These are phyloP conservation scores for Bursaphelenchus okinawaensis DNA, from an alignment of 2,888 invertebrate species.

Conservation along the genomic window DNA sequence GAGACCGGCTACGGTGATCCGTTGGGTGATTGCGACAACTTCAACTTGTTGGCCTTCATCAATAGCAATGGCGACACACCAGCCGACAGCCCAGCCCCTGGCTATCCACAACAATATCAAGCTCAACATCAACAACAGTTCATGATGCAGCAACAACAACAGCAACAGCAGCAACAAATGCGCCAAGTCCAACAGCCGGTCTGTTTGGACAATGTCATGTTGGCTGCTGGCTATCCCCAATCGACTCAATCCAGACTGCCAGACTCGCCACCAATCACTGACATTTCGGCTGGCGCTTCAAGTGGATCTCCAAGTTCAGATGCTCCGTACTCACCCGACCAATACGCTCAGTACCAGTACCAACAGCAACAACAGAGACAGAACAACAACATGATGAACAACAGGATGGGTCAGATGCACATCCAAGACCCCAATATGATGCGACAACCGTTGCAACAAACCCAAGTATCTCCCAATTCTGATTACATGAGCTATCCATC, in stretches of 20 bases:
- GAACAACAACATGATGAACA: constrained; percentile 14
- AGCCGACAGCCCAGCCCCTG: constrained; percentile 19
- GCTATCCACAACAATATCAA: constrained; percentile 3
- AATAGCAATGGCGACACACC: constrained; percentile 38
- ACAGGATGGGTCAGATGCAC: constrained; percentile 4
- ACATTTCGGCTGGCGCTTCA: constrained; percentile 43
- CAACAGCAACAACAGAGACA: constrained; percentile 13
- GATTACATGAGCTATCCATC: constrained; percentile 37
- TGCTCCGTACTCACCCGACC: constrained; percentile 51
- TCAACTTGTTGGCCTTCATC: constrained; percentile 56
- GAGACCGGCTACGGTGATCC: constrained; percentile 52
- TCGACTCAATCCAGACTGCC: constrained; percentile 34
- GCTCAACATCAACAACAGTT: constrained; percentile 3
- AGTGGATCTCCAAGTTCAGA: constrained; percentile 50
- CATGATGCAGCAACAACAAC: constrained; percentile 14
- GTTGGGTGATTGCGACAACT: constrained; percentile 44
- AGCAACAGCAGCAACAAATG: constrained; percentile 16
- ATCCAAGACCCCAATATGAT: not conserved
- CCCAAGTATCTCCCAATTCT: constrained; percentile 32
- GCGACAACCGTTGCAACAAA: constrained; percentile 11
- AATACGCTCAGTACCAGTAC: constrained; percentile 20
- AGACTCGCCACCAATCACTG: constrained; percentile 55
- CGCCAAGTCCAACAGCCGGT: constrained; percentile 13
- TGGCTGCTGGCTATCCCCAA: constrained; percentile 16
- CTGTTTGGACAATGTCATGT: constrained; percentile 22